Evolutionary conservation across 2,113 vertebrate species (phyloP), one percentile per base, ranked within the genome.

Genomic region (Erythrolamprus reginae): DNA sequence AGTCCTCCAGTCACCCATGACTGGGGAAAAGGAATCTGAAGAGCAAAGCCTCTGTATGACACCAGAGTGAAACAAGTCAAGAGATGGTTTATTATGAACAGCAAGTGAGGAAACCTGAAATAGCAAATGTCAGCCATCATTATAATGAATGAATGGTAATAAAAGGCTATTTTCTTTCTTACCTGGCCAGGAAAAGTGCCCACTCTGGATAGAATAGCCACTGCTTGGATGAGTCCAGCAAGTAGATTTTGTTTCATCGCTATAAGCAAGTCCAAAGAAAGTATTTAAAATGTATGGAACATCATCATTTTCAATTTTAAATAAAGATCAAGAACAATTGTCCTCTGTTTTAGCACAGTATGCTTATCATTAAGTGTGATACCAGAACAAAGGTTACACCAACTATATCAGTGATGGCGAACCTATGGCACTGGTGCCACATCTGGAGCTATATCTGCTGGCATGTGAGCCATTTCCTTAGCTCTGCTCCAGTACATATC

Each of bases 181-280:
- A 98, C 97, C 97, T 21, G 95, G 38, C 1, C 94, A 88, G 86
- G 91, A 90, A 89, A 92, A 93, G 91, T 96, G 95, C 24, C 97
- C 97, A 0, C 96, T 97, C 96, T 97, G 97, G 93, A 97, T 89
- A 84, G 97, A 50, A 51, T 92, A 93, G 21, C 93, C 93, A 0
- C 92, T 96, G 19, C 94, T 47, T 0, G 97, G 97, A 85, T 98
- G 96, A 48, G 96, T 70, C 97, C 97, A 97, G 84, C 96, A 96
- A 5, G 97, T 97, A 56, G 96, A 96, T 90, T 96, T 96, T 42
- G 96, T 97, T 91, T 97, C 97, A 15, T 97, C 97, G 5, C 97
- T 98, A 88, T 13, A 83, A 10, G 10, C 13, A 58, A 10, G 56
- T 8, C 52, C 85, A 45, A 90, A 85, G 45, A 45, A 42, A 70